Evolutionary conservation across 2,113 vertebrate species (phyloP), one percentile per base, ranked within the genome.

Genomic region (Melanerpes aurifrons): DNA sequence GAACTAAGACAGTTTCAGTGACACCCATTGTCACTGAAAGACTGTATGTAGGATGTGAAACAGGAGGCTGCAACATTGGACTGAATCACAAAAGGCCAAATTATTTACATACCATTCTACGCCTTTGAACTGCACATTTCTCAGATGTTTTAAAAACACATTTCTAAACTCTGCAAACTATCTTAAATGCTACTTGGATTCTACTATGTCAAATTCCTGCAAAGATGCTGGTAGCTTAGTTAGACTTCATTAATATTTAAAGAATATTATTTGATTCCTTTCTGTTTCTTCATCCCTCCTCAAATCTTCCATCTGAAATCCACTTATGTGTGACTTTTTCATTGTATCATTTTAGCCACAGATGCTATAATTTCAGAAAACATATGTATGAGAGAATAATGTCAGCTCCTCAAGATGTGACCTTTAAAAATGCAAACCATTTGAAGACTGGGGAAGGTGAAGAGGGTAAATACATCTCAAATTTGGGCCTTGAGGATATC

Each of bases 131-230:
- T 31, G 4, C 56, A 70, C 0, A 0, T 75, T 82, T 93, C 40
- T 76, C 66, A 73, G 15, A 24, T 54, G 8, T 20, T 54, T 92
- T 89, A 71, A 7, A 45, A 73, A 48, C 17, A 28, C 57, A 80
- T 63, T 94, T 92, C 29, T 90, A 16, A 87, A 73, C 37, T 40
- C 43, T 74, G 53, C 64, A 80, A 95, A 72, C 20, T 69, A 69
- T 81, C 92, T 78, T 58, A 88, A 87, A 82, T 87, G 26, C 37
- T 61, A 85, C 37, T 87, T 94, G 81, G 86, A 89, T 57, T 87
- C 12, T 70, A 53, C 32, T n/a, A 6, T 89, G 82, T 87, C 92
- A 91, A 89, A 89, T 92, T 96, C 84, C 57, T 91, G 84, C 82
- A 83, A 85, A 76, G 35, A 43, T 53, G 84, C 81, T 1, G 9